Evolutionary conservation across 2,113 vertebrate species (phyloP).

Genomic region (sheep (Ovis aries)): DNA sequence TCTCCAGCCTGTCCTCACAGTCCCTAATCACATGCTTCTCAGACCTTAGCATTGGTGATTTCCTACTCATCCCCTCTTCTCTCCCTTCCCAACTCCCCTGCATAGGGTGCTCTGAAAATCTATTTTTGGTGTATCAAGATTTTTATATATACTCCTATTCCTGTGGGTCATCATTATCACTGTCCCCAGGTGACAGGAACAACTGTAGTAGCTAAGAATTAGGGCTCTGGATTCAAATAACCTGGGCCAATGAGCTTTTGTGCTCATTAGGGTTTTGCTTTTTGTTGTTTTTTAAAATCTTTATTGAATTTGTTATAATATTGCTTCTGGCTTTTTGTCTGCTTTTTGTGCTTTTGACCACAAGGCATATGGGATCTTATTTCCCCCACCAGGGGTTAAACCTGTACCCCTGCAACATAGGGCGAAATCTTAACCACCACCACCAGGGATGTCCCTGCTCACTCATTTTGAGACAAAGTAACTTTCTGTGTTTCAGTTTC

Average conservation of each 20-base stretch:
- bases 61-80: neutral
- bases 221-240: neutral
- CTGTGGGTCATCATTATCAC: neutral
- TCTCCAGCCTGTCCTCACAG: fast-evolving
- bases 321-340: neutral
- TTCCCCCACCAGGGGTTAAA: neutral
- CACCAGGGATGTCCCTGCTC: neutral
- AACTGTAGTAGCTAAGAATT: neutral
- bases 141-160: neutral
- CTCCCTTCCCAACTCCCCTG: fast-evolving
- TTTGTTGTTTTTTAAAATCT: neutral
- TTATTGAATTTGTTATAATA: neutral
- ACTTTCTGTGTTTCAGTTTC: neutral
- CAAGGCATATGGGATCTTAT: neutral
- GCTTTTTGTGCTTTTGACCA: neutral
- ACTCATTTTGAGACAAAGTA: neutral
- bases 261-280: neutral
- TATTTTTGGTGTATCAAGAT: neutral
- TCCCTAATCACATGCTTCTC: neutral
- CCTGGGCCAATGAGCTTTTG: neutral
- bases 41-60: neutral
- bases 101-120: neutral
- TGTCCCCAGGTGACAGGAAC: neutral
- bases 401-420: neutral
- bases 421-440: neutral